Conservation (phyloP, 2,888 invertebrate species). For the Lapara coniferarum region DNA sequence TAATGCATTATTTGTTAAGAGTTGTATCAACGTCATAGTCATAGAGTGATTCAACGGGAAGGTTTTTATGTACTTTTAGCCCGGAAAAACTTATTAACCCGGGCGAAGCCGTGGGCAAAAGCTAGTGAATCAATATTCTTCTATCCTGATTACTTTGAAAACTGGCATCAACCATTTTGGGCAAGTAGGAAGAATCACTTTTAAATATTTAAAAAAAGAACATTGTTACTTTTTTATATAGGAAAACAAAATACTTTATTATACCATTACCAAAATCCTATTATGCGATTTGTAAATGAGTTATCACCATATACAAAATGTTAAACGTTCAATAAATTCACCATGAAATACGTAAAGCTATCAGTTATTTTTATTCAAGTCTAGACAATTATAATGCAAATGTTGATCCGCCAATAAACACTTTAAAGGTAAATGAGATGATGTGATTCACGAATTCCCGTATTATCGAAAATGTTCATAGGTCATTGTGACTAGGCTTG, state of each 20-base stretch:
- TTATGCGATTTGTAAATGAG: neutral
- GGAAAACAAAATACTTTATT: neutral
- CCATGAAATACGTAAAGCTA: conserved; percentile 11
- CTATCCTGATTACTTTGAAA: too few species aligned
- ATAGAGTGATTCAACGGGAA: too few species aligned
- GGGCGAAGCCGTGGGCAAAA: too few species aligned
- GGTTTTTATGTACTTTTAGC: too few species aligned
- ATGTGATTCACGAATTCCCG: conserved; percentile 43
- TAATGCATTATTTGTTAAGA: too few species aligned
- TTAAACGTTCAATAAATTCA: neutral
- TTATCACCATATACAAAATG: conserved; percentile 20
- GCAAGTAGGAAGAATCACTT: too few species aligned
- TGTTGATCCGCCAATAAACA: conserved; percentile 27
- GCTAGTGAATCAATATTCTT: too few species aligned
- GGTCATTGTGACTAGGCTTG: conserved; percentile 34
- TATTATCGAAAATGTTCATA: conserved; percentile 37
- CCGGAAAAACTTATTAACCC: too few species aligned
- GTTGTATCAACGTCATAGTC: too few species aligned
- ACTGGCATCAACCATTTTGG: too few species aligned
- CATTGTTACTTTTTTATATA: neutral
- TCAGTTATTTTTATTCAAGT: neutral
- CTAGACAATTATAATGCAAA: conserved; percentile 2
- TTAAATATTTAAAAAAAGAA: too few species aligned
- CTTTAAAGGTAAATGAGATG: conserved; percentile 42
- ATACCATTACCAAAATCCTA: neutral